These are phyloP conservation scores for Hystrix brachyura DNA, from an alignment of 2,113 vertebrate species.

Conservation along the genomic window DNA sequence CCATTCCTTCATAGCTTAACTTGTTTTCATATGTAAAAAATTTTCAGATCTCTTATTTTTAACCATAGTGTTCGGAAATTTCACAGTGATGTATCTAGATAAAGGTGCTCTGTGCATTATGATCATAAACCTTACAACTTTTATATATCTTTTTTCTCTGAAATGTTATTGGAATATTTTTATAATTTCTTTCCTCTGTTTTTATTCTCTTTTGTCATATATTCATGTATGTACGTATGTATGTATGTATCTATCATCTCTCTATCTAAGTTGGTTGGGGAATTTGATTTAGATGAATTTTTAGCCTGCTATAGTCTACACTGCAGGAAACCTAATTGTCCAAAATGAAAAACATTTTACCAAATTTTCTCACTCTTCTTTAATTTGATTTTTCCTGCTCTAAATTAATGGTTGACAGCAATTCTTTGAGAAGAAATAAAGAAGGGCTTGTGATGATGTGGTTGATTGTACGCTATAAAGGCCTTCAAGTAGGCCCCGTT, in stretches of 20 bases:
- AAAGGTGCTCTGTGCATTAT: background rate
- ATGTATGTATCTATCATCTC: background rate
- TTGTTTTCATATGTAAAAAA: background rate
- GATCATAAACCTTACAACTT: background rate
- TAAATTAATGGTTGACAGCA: background rate
- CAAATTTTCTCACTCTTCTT: background rate
- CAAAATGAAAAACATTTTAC: background rate
- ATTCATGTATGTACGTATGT: background rate
- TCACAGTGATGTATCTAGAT: background rate
- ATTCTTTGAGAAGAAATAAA: background rate
- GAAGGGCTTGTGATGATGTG: background rate
- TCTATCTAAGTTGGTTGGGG: background rate
- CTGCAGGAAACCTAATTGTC: background rate
- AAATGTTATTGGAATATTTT: background rate
- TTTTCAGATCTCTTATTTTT: constrained; percentile 1
- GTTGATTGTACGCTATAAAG: no score
- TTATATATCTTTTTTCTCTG: background rate
- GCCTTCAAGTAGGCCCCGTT: no score
- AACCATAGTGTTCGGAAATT: background rate
- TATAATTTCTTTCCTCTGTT: background rate
- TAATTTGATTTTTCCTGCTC: background rate
- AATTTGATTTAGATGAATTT: background rate
- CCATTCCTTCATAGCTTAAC: background rate
- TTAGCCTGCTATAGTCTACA: background rate
- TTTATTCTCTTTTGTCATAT: background rate